phyloP scores from a whole-genome alignment of 2,888 invertebrate species.

The Trichopoda pennipes region DNA sequence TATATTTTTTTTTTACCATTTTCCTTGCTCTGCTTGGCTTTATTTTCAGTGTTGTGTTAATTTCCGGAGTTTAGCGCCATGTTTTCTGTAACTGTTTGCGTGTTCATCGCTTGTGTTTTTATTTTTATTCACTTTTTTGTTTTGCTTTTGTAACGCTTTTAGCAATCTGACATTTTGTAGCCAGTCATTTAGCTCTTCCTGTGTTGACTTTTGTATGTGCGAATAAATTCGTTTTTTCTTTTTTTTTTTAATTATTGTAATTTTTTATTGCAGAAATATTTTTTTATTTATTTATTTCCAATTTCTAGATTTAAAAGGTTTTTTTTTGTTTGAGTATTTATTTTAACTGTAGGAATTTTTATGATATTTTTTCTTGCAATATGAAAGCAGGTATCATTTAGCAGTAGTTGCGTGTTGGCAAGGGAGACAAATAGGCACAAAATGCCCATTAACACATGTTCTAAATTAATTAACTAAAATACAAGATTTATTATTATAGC shows the following conservation, averaged over 20 bases:
- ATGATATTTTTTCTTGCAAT: too few relatives aligned
- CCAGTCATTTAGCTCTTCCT: slow-evolving; percentile 9
- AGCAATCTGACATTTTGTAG: slow-evolving; percentile 3
- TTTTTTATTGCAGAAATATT: background rate
- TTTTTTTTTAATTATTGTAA: background rate
- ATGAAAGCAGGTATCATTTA: background rate
- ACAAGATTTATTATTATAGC: too few relatives aligned
- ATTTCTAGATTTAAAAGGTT: too few relatives aligned
- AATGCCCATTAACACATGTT: background rate
- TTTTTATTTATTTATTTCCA: background rate
- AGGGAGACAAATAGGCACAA: background rate
- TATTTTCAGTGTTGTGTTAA: background rate
- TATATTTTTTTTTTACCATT: background rate
- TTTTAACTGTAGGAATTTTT: too few relatives aligned
- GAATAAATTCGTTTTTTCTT: too few relatives aligned
- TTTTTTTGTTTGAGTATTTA: too few relatives aligned
- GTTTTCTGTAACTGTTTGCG: background rate
- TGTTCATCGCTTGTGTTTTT: background rate
- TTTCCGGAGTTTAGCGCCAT: slow-evolving; percentile 5
- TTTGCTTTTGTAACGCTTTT: background rate
- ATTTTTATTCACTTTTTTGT: too few relatives aligned
- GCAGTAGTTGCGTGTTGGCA: background rate
- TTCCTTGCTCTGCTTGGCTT: background rate
- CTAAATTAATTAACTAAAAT: too few relatives aligned
- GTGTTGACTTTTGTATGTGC: slow-evolving; percentile 1